Evolutionary conservation across 2,797 vertebrate genomes (phyloP), one percentile per base, ranked within the genome.

Genomic region (Paguma larvata): DNA sequence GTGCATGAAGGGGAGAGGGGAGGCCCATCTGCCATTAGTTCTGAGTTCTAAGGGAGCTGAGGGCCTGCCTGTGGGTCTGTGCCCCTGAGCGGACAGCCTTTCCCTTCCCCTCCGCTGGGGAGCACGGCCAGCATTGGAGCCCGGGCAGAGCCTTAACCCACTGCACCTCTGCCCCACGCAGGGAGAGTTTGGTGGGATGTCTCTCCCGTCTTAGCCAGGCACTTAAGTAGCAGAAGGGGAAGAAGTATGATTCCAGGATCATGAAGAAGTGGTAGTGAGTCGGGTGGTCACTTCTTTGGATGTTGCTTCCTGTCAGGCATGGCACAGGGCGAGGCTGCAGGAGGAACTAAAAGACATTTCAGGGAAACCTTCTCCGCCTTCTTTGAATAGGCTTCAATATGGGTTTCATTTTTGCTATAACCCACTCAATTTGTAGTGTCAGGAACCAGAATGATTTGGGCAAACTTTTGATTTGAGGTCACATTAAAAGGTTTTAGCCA

Each of bases 361-460:
- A 41, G 51, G 77, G 46, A 53, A 63, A 7, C 18, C 8, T 19
- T 34, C 5, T 34, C 21, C 1, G 62, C 63, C 65, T 4, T 48
- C 32, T 91, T 53, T 73, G 15, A 67, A n/a, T 16, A 63, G 41
- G 30, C 88, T 91, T 95, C 84, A 44, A 0, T 25, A n/a, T 13
- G 23, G 1, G 23, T 63, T 95, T 91, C 48, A 7, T 73, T 94
- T 93, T 91, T 95, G 92, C 62, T 48, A 21, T 44, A 87, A 51
- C 53, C 72, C 46, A 19, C 14, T 75, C 65, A 14, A 21, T 78
- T 46, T 63, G 18, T 62, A 38, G 27, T 34, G 65, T 89, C 68
- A 86, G 85, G 95, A 95, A 77, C 12, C n/a, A 63, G 84, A 48
- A 65, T 32, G 23, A 84, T 44, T 94, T 59, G 75, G n/a, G 23